phyloP scores from a whole-genome alignment of 2,888 invertebrate genomes.

The Unio pictorum region DNA sequence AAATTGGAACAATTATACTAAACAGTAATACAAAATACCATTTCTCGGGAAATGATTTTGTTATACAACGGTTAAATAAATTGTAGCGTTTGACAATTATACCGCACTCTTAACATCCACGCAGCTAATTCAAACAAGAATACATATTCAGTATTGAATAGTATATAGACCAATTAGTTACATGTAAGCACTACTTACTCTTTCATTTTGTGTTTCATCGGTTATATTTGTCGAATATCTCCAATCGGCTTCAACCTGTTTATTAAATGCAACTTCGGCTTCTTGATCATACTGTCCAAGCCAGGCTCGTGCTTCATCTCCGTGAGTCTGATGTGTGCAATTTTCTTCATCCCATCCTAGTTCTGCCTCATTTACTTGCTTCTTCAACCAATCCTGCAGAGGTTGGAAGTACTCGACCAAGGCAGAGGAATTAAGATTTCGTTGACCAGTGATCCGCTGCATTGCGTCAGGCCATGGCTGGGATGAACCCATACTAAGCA shows the following conservation, averaged over 20 bases:
- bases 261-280: constrained; percentile 27
- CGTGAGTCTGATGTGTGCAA: constrained; percentile 28
- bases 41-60: no score
- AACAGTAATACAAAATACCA: no score
- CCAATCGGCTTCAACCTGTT: constrained; percentile 47
- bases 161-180: no score
- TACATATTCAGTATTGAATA: no score
- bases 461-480: constrained; percentile 81
- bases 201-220: constrained; percentile 28
- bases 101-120: no score
- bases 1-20: no score
- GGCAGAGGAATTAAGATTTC: constrained; percentile 82
- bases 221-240: constrained; percentile 62
- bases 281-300: constrained; percentile 39
- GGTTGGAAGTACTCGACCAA: constrained; percentile 89
- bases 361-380: constrained; percentile 58
- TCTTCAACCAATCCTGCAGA: constrained; percentile 83
- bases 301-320: constrained; percentile 38
- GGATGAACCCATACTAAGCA: constrained; percentile 74
- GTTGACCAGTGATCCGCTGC: constrained; percentile 82
- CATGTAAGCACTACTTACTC: not conserved
- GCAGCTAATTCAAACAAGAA: no score
- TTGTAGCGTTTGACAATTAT: no score
- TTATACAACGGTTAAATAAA: no score
- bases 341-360: constrained; percentile 29